Percentiles rank a stretch among this genome's conserved stretches.
phyloP scores from a whole-genome alignment of 2,797 vertebrate species.

The Rhynchotus rufescens region DNA sequence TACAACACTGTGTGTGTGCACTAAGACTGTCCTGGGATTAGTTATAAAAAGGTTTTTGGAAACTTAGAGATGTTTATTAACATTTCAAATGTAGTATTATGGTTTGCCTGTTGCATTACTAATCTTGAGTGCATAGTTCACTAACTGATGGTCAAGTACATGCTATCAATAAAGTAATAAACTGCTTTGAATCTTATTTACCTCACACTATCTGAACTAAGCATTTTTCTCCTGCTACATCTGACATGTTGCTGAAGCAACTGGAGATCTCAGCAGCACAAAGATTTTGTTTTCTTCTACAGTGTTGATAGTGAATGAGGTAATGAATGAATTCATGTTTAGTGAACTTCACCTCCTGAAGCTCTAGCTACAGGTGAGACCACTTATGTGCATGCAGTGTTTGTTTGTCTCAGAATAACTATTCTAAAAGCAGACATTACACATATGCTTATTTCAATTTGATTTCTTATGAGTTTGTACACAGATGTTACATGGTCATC shows the following conservation, averaged over 20 bases:
- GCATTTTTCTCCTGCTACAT: neutral
- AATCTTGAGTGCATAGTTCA: neutral
- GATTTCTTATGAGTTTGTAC: neutral
- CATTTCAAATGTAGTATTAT: neutral
- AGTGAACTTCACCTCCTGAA: neutral
- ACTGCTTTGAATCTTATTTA: neutral
- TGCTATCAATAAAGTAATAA: conserved; percentile 3
- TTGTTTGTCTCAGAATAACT: neutral
- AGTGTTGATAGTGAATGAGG: neutral
- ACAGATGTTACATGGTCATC: neutral
- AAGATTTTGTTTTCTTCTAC: neutral
- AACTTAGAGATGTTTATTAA: neutral
- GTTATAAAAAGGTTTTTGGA: neutral
- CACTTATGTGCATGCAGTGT: neutral
- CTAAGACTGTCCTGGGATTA: neutral
- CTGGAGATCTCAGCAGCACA: neutral
- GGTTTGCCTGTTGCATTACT: neutral
- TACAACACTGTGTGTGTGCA: fast-evolving
- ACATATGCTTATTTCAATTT: neutral
- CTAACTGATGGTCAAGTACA: neutral
- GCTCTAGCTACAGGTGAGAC: neutral
- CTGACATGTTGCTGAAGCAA: neutral
- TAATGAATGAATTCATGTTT: neutral
- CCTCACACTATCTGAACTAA: neutral
- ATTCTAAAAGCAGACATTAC: neutral